Evolutionary conservation across 2,113 vertebrate species (phyloP).

Genomic region (Thryonomys swinderianus): DNA sequence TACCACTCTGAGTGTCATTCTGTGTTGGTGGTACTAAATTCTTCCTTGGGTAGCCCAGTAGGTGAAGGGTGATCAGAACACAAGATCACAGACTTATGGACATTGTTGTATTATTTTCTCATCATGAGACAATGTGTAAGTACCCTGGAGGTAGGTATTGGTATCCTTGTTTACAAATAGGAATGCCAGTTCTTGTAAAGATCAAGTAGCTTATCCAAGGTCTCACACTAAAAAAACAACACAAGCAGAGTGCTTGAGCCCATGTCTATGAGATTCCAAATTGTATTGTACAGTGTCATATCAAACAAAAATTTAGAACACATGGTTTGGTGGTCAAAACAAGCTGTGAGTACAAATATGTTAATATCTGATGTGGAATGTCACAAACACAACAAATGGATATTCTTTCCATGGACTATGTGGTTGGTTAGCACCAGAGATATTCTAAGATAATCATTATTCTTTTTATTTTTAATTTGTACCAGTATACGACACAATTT

Average conservation of each 20-base stretch:
- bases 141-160: background rate
- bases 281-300: background rate
- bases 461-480: too few species aligned
- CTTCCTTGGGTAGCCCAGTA: background rate
- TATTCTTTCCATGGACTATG: background rate
- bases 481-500: too few species aligned
- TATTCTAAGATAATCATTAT: background rate
- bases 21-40: background rate
- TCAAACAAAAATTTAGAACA: background rate
- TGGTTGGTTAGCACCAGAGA: background rate
- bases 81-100: background rate
- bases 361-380: background rate
- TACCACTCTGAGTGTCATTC: accelerated
- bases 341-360: background rate
- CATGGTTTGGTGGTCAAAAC: background rate
- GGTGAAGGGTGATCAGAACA: background rate
- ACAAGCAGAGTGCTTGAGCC: background rate
- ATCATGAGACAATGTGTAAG: accelerated
- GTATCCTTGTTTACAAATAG: background rate
- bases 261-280: background rate
- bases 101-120: background rate
- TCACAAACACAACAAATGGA: background rate
- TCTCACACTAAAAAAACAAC: background rate
- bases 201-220: background rate
- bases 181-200: background rate